Evolutionary conservation across 2,797 vertebrate species (phyloP), one percentile per base, ranked within the genome.

Genomic region (Enteromius radiatus): DNA sequence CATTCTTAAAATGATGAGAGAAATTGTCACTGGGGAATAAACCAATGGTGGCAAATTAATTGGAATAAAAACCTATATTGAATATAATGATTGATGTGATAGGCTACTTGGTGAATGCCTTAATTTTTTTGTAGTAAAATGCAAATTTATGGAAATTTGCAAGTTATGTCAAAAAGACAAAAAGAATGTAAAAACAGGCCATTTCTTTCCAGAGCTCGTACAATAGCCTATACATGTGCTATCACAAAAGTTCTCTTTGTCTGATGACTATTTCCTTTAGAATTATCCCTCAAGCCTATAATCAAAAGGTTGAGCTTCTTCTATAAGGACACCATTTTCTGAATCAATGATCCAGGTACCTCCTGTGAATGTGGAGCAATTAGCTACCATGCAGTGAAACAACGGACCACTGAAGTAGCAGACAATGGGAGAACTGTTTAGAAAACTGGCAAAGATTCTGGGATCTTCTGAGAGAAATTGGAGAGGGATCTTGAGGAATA

Each of bases 251-350:
- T 31, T 82, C 82, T 84, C 64, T 33, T 38, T 15, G 80, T 33
- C 43, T 78, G 38, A 28, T 38, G 33, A 86, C 61, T 56, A 26
- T 80, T 68, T 9, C 23, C 64, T 10, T 26, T 64, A 75, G 38
- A 56, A 45, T 81, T 41, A 49, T 45, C 11, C 5, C 23, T n/a
- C 47, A 76, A 52, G 9, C 73, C 36, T 36, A 21, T 69, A 64
- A 71, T 82, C 84, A 84, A 78, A 49, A 41, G 52, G 11, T 28
- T 33, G 12, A 61, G 65, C 17, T 83, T 67, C 49, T 76, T 81
- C 11, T 74, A 47, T 73, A 81, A 67, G n/a, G 17, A 59, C 47
- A 76, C 69, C 78, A 80, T 89, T 84, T 86, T 86, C 81, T 69
- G 43, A 78, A 71, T 64, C 80, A 84, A 70, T 80, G 80, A 33